phyloP scores from a whole-genome alignment of 1,140 invertebrate genomes.

The Arctopsyche grandis region DNA sequence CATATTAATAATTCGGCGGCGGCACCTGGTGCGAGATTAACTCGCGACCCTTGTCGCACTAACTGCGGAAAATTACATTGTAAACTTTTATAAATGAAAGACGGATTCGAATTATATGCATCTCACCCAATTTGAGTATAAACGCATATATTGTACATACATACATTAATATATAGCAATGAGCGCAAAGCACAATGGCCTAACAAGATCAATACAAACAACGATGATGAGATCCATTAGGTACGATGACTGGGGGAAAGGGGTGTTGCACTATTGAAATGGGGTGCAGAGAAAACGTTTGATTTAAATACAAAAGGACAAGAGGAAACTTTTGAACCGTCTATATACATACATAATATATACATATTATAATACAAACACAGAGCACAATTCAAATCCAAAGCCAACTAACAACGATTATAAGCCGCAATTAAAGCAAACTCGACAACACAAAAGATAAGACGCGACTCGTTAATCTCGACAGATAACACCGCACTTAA shows the following conservation, averaged over 20 bases:
- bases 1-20: constrained; percentile 22
- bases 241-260: not conserved
- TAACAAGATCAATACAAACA: constrained; percentile 20
- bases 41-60: constrained; percentile 18
- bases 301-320: constrained; percentile 16
- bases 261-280: not conserved
- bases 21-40: constrained; percentile 29
- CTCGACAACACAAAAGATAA: not conserved
- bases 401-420: not conserved
- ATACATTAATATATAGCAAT: not conserved
- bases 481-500: not conserved
- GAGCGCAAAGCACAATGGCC: not conserved
- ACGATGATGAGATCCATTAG: constrained; percentile 15
- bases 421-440: not conserved
- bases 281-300: constrained; percentile 4
- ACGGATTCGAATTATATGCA: too few species aligned
- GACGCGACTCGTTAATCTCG: constrained; percentile 3
- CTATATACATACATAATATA: not conserved
- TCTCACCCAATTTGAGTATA: too few species aligned
- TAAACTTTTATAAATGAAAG: too few species aligned
- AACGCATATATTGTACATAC: too few species aligned
- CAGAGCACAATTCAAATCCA: not conserved
- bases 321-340: not conserved
- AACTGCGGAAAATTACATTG: constrained; percentile 10
- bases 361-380: too few species aligned